Base-by-base conservation (phyloP, 2,797 vertebrate species). In the Anguilla anguilla region DNA sequence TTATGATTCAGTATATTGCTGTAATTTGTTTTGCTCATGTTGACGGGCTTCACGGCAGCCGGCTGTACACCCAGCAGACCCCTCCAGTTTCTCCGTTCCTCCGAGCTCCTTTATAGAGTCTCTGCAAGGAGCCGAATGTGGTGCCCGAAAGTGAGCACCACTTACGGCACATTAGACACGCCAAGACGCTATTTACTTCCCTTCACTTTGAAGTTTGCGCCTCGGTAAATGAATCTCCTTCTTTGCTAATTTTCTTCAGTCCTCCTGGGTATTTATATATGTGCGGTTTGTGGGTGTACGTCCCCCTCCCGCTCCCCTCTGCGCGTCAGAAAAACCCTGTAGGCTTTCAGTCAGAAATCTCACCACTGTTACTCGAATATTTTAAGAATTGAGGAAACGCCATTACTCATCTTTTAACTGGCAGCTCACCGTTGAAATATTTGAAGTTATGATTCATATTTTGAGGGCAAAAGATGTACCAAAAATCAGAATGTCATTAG, bases 351-450 rank as follows among this genome's bases (percentile, higher is more conserved):
- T n/a, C 28, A 51, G 53, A 86, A 83, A 87, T n/a, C 43, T 55
- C 57, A 55, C n/a, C 35, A 53, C 35, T 64, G 57, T 49, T 64
- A 39, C 64, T n/a, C 13, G 82, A 86, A 72, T 31, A 11, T 13
- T 69, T 25, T 49, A 17, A 74, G 67, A 79, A 81, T 51, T 39
- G 49, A 9, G 22, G 49, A 67, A 67, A 25, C 11, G 74, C 31
- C 35, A 9, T 19, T 79, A 39, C 74, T 79, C 39, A 43, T 79
- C 74, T 79, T 17, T 77, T 15, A 11, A 25, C 69, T 85, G 81
- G 87, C 85, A 85, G 39, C 85, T 83, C 9, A 84, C 64, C 6
- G 67, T 87, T 87, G 86, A 85, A 57, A n/a, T 51, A n/a, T 82
- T 49, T 82, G 79, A n/a, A 51, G 43, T 82, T 82, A 7, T 51